phyloP scores from a whole-genome alignment of 2,888 invertebrate genomes.

The Anthrax anthrax region DNA sequence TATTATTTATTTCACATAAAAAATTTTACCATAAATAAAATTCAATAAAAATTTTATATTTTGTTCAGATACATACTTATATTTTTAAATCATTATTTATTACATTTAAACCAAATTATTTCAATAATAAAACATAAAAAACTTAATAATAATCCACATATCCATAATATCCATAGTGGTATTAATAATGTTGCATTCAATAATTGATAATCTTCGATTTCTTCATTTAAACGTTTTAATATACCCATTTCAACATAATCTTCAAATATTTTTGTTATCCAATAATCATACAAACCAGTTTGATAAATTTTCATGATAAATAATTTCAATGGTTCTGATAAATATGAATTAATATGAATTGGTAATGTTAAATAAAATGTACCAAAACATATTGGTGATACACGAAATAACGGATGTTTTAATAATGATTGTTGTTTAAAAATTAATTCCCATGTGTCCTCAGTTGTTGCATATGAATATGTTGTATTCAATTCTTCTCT shows the following conservation, averaged over 20 bases:
- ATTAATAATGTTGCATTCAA: background rate
- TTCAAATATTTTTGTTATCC: background rate
- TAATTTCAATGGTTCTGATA: background rate
- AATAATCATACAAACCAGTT: background rate
- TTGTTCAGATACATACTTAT: too few species aligned
- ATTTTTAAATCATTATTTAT: too few species aligned
- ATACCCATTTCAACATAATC: background rate
- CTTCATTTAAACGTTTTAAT: background rate
- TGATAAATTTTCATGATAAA: background rate
- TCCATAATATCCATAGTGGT: background rate
- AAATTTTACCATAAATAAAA: too few species aligned
- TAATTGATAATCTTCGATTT: background rate
- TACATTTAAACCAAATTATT: background rate
- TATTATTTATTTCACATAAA: too few species aligned
- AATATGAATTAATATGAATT: background rate
- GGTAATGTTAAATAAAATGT: background rate
- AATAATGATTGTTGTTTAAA: background rate
- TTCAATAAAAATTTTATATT: too few species aligned
- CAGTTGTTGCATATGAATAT: background rate
- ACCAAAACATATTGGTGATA: background rate
- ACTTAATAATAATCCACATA: background rate
- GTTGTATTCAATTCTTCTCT: background rate
- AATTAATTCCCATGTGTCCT: background rate
- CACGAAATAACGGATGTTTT: background rate
- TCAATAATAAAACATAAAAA: background rate